Evolutionary conservation across 2,113 vertebrate genomes (phyloP).

Genomic region (Aphelocoma coerulescens): DNA sequence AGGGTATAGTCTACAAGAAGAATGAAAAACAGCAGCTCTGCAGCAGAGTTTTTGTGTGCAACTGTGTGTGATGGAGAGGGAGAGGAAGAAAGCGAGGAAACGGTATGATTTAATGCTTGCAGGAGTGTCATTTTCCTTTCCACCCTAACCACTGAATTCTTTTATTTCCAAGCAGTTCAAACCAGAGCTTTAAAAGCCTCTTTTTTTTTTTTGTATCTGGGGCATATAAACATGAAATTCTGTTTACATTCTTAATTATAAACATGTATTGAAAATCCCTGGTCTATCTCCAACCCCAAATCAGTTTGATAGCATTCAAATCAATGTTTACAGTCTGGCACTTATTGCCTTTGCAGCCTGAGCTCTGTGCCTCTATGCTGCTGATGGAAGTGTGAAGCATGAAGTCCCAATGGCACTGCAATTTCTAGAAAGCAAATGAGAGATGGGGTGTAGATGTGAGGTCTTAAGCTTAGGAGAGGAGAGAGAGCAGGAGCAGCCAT

Average conservation of each 20-base stretch:
- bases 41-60: neutral
- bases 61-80: neutral
- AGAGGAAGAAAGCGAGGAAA: neutral
- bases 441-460: neutral
- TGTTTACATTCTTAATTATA: neutral
- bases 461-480: neutral
- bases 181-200: neutral
- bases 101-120: neutral
- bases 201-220: neutral
- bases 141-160: neutral
- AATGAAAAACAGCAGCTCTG: neutral
- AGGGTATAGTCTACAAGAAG: neutral
- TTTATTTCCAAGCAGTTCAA: neutral
- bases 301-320: conserved; percentile 15
- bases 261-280: conserved; percentile 14
- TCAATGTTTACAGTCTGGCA: neutral
- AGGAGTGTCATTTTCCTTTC: neutral
- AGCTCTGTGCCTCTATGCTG: neutral
- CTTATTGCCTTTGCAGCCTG: neutral
- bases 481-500: neutral
- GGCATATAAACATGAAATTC: neutral
- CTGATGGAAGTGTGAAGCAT: neutral
- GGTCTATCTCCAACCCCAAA: neutral
- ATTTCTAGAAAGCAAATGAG: neutral
- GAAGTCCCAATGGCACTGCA: neutral